A percentile compares a stretch with the other conserved stretches of the same genome.
phyloP scores from a whole-genome alignment of 2,888 invertebrate species.

The Meghimatium bilineatum region DNA sequence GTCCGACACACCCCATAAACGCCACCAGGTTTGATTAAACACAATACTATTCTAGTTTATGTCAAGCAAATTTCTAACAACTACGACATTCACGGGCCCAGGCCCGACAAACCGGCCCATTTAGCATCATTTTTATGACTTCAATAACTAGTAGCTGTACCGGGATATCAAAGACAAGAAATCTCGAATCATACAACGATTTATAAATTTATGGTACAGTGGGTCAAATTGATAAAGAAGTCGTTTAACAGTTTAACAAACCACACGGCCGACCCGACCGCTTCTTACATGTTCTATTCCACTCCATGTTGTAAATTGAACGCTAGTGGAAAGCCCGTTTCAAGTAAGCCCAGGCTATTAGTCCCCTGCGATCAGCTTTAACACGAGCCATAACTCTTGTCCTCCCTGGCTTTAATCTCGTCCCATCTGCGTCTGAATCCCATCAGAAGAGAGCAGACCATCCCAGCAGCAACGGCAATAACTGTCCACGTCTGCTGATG shows the following conservation, averaged over 20 bases:
- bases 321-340: constrained; percentile 33
- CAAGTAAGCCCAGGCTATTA: constrained; percentile 29
- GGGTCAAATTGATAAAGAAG: constrained; percentile 20
- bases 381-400: constrained; percentile 43
- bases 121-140: constrained; percentile 17
- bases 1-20: constrained; percentile 23
- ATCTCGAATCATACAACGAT: not conserved
- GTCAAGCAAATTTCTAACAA: constrained; percentile 2
- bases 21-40: not conserved
- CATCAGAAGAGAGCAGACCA: constrained; percentile 25
- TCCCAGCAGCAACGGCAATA: constrained; percentile 34
- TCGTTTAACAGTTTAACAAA: constrained; percentile 33
- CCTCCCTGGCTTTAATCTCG: constrained; percentile 31
- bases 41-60: constrained; percentile 19
- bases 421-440: constrained; percentile 43
- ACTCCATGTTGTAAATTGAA: constrained; percentile 25
- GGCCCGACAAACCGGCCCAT: constrained; percentile 24
- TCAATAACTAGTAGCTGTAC: not conserved
- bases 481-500: constrained; percentile 43
- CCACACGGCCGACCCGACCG: not conserved
- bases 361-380: constrained; percentile 36
- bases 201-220: constrained; percentile 23
- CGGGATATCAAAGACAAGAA: constrained; percentile 19
- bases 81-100: not conserved
- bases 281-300: constrained; percentile 10